Evolutionary conservation across 2,888 invertebrate species (phyloP).

Genomic region (Dascillus cervinus): DNA sequence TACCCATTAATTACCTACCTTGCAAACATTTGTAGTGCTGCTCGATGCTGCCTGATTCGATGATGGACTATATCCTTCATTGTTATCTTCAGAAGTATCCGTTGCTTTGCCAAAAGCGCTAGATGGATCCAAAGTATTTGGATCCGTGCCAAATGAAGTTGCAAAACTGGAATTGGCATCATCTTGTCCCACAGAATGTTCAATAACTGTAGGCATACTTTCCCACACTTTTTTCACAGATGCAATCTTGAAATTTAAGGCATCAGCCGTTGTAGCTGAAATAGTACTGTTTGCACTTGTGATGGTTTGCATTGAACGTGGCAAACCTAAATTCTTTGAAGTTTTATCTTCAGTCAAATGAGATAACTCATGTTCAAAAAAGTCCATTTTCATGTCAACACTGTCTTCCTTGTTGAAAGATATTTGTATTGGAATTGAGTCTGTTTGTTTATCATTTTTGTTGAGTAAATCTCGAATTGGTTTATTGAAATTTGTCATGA

Average conservation of each 20-base stretch:
- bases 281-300: conserved; percentile 61
- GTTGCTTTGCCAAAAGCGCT: conserved; percentile 35
- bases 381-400: conserved; percentile 85
- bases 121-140: conserved; percentile 41
- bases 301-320: conserved; percentile 53
- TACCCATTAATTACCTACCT: conserved; percentile 44
- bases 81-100: conserved; percentile 42
- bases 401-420: conserved; percentile 69
- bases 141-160: conserved; percentile 41
- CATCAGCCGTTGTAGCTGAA: conserved; percentile 76
- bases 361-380: conserved; percentile 78
- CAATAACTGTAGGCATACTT: conserved; percentile 61
- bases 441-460: conserved; percentile 29
- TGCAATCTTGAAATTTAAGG: conserved; percentile 84
- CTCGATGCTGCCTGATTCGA: conserved; percentile 42
- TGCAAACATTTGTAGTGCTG: conserved; percentile 61
- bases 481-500: conserved; percentile 44
- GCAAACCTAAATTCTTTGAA: conserved; percentile 46
- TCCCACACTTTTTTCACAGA: conserved; percentile 90
- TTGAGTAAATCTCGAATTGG: conserved; percentile 44
- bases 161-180: conserved; percentile 32
- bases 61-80: conserved; percentile 49
- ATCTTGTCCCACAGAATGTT: conserved; percentile 46
- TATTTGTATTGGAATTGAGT: conserved; percentile 53
- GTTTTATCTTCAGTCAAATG: conserved; percentile 67